Base-by-base conservation (phyloP, 1,140 invertebrate species). In the Oncopodura yosiiana region DNA sequence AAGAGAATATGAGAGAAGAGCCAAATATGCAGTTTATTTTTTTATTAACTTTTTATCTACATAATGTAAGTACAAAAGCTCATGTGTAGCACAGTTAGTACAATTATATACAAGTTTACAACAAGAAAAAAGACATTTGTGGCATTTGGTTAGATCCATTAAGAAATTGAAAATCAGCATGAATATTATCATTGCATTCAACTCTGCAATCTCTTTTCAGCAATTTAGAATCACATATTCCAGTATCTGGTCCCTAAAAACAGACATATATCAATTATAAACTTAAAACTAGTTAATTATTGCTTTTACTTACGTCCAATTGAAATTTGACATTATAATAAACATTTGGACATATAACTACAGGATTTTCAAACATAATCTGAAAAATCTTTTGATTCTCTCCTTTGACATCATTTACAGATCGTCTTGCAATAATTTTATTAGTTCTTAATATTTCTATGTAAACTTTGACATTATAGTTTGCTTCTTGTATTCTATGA, bases 81-180 rank as follows among this genome's bases (percentile, higher is more conserved):
- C n/a, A n/a, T n/a, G n/a, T 9, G 16, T 16, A 32, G 1, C 6
- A 32, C 21, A 30, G 18, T 45, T 0, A 32, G n/a, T 1, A 9
- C 16, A 9, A 39, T 9, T 19, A 9, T 19, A 39, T 2, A 39
- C 9, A 14, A 9, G 12, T 12, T 32, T 19, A 46, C 21, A 19
- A 32, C 9, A 21, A 32, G 3, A 21, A 8, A 8, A 46, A 46
- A 18, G 14, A 29, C 0, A 53, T 9, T 32, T 32, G 23, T 29
- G 52, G 52, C 52, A 54, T 54, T 46, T 54, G 52, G 8, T 38
- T 23, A 19, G 52, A 54, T 37, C 52, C 52, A 18, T 39, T 44
- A 27, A 54, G 46, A 27, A 54, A 54, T 27, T 54, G 32, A 12
- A 54, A 54, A 29, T 37, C 38, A 14, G 12, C 34, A 23, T 14